Evolutionary conservation across 2,888 invertebrate species (phyloP).

Genomic region (Allolobophora icterica): DNA sequence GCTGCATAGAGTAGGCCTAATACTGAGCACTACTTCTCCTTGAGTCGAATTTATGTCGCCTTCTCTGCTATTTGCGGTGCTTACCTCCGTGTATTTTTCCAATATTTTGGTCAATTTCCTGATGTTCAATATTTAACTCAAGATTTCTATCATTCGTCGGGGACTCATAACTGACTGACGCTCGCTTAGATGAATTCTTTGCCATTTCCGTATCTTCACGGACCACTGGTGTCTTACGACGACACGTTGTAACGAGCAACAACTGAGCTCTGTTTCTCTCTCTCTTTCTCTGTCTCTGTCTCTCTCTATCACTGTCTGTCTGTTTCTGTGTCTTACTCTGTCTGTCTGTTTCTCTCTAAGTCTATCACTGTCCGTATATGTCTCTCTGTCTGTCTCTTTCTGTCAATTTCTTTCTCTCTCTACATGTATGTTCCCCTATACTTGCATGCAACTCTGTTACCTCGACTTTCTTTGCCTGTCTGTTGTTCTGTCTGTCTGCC

Average conservation of each 20-base stretch:
- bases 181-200: background rate
- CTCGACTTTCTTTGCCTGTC: background rate
- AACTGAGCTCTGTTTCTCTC: background rate
- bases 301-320: background rate
- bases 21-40: no score
- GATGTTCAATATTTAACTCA: background rate
- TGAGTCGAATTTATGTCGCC: background rate
- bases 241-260: background rate
- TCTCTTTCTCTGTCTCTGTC: background rate
- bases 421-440: no score
- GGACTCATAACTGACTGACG: background rate
- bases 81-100: no score
- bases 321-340: background rate
- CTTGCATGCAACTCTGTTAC: no score
- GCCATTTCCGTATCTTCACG: background rate
- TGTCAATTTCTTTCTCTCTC: no score
- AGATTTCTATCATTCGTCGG: slow-evolving; percentile 1
- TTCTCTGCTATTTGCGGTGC: background rate
- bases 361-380: no score
- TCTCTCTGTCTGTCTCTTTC: no score
- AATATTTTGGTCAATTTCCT: background rate
- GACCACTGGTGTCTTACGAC: background rate
- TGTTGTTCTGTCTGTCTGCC: background rate
- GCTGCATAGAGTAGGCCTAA: no score
- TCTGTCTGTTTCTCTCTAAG: no score